Conservation (phyloP, 2,888 invertebrate species). For the Phlogophora meticulosa region DNA sequence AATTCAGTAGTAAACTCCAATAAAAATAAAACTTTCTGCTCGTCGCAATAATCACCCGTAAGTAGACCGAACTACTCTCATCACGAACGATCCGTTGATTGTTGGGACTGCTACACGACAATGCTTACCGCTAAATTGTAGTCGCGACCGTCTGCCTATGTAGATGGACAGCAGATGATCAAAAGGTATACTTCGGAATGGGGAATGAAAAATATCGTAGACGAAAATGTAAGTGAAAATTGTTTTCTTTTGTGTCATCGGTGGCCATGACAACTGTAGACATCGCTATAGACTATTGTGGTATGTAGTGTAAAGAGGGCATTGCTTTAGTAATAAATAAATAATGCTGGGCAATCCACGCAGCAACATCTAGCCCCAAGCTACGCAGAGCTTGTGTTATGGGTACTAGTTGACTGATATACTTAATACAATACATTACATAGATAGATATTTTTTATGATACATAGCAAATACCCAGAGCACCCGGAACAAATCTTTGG, state of each 20-base stretch:
- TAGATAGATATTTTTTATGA: too few relatives aligned
- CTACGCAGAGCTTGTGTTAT: too few relatives aligned
- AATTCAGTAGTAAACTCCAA: too few relatives aligned
- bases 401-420: too few relatives aligned
- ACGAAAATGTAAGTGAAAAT: conserved; percentile 5
- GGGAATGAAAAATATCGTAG: conserved; percentile 32
- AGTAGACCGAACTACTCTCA: conserved; percentile 59
- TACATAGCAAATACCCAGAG: too few relatives aligned
- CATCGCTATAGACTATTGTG: background rate
- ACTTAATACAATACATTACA: too few relatives aligned
- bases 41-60: conserved; percentile 32
- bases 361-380: too few relatives aligned
- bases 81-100: conserved; percentile 60
- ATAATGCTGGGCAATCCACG: too few relatives aligned
- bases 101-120: conserved; percentile 54
- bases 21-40: conserved; percentile 1
- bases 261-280: background rate
- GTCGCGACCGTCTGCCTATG: conserved; percentile 46
- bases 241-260: background rate
- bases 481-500: too few relatives aligned
- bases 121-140: conserved; percentile 65
- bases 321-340: too few relatives aligned
- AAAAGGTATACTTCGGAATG: conserved; percentile 37
- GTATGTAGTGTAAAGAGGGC: too few relatives aligned
- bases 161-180: conserved; percentile 50